Evolutionary conservation across 1,140 invertebrate genomes (phyloP), one percentile per base, ranked within the genome.

Genomic region (Zaprionus kolodkinae): DNA sequence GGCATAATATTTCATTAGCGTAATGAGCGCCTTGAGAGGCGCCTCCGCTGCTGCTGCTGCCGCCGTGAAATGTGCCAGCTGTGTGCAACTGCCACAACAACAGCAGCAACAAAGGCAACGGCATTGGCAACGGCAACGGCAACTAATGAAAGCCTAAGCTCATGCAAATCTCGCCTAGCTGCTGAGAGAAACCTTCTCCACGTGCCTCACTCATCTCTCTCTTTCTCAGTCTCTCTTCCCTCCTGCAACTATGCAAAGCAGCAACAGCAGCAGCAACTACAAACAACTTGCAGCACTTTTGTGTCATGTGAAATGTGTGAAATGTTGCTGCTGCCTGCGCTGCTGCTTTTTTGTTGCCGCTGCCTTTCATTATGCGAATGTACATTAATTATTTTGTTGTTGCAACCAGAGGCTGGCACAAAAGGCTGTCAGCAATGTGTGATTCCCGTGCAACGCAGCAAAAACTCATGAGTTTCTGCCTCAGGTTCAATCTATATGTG

Each of bases 1-100:
- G 85, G 81, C 85, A 81, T 90, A 81, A 88, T 88, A 88, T 79
- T 89, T 88, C 81, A 85, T 84, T 89, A 89, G 81, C 64, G 63
- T 89, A 89, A 89, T 86, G 78, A 85, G 84, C 75, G 64, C 71
- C 63, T 76, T 72, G 57, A 57, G 68, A 60, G 67, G 71, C 56
- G 59, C 66, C 52, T 3, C 27, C 27, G 6, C 27, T 30, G 27
- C 27, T 6, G 27, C 27, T 6, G 27, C 27, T 6, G 27, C 27
- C 25, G 30, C 68, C 56, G 78, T 71, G 80, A 87, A 84, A 84
- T 85, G 68, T 76, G 70, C 78, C 83, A 71, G 60, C 55, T 73
- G 63, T 72, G 64, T 72, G 64, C 48, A 55, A 11, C 45, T 21
- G 17, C 45, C 48, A 15, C 36, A 48, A 33, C 57, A 61, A 6